These are phyloP conservation scores for Phortica magna DNA, from an alignment of 2,888 invertebrate species.

Conservation along the genomic window DNA sequence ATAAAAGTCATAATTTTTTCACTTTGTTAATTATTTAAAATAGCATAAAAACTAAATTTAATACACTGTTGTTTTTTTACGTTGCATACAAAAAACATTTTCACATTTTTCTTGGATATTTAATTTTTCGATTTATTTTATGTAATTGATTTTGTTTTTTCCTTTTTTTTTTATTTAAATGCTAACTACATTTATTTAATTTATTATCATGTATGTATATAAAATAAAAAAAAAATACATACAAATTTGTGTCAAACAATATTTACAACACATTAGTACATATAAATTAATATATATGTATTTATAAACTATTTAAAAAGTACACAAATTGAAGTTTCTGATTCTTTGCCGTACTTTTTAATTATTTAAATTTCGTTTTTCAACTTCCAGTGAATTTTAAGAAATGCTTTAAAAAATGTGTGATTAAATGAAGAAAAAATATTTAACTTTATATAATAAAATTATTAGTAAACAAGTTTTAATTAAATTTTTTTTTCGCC, in stretches of 20 bases:
- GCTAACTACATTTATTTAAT: slow-evolving; percentile 19
- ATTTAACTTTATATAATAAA: too few relatives aligned
- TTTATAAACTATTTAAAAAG: slow-evolving; percentile 12
- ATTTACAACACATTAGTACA: neutral
- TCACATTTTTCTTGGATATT: slow-evolving; percentile 35
- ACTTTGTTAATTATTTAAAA: neutral
- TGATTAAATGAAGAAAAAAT: too few relatives aligned
- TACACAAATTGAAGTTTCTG: neutral
- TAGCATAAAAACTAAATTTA: neutral
- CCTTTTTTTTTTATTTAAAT: slow-evolving; percentile 36
- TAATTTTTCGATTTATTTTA: slow-evolving; percentile 46
- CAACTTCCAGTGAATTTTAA: too few relatives aligned
- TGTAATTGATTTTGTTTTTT: slow-evolving; percentile 46
- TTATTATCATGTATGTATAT: neutral
- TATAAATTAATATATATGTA: neutral
- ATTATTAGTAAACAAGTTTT: too few relatives aligned
- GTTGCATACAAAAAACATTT: neutral
- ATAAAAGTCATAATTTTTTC: neutral
- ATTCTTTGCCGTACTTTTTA: too few relatives aligned
- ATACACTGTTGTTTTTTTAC: neutral
- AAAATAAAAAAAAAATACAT: slow-evolving; percentile 12
- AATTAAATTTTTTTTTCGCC: too few relatives aligned
- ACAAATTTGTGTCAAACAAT: neutral
- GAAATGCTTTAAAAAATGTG: too few relatives aligned
- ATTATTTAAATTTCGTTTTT: too few relatives aligned